These are phyloP conservation scores for Euzetes globulus DNA, from an alignment of 2,888 invertebrate genomes.

Conservation along the genomic window DNA sequence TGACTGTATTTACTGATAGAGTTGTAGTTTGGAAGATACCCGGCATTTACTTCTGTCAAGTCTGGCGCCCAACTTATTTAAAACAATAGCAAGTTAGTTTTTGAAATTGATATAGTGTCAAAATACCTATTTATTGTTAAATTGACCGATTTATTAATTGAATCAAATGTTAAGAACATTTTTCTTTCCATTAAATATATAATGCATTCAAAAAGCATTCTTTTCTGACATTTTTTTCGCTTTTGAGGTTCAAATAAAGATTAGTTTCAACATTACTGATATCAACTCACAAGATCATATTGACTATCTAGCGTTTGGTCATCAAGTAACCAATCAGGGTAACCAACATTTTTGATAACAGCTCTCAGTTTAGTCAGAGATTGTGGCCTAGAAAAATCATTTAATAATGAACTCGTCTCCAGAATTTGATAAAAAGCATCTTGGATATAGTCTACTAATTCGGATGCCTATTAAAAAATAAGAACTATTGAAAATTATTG, in stretches of 20 bases:
- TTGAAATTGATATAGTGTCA: too few relatives aligned
- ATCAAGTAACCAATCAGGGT: slow-evolving; percentile 49
- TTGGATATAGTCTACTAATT: not conserved
- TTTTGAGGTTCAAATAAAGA: not conserved
- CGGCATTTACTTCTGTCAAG: not conserved
- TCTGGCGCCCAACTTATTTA: not conserved
- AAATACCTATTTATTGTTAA: too few relatives aligned
- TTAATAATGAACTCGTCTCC: not conserved
- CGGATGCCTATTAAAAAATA: not conserved
- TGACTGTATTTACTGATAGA: not conserved
- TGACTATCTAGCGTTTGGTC: not conserved
- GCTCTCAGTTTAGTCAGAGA: slow-evolving; percentile 49
- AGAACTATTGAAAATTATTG: not conserved
- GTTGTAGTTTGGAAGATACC: not conserved
- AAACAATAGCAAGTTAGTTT: not conserved
- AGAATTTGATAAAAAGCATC: not conserved
- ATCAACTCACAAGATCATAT: not conserved
- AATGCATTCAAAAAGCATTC: too few relatives aligned
- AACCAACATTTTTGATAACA: slow-evolving; percentile 51
- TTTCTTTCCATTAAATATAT: too few relatives aligned
- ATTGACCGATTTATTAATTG: too few relatives aligned
- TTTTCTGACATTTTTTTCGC: too few relatives aligned
- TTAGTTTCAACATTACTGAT: not conserved
- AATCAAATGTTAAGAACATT: too few relatives aligned
- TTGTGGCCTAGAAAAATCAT: not conserved